Base-by-base conservation (phyloP, 2,797 vertebrate genomes). In the Channallabes apus region DNA sequence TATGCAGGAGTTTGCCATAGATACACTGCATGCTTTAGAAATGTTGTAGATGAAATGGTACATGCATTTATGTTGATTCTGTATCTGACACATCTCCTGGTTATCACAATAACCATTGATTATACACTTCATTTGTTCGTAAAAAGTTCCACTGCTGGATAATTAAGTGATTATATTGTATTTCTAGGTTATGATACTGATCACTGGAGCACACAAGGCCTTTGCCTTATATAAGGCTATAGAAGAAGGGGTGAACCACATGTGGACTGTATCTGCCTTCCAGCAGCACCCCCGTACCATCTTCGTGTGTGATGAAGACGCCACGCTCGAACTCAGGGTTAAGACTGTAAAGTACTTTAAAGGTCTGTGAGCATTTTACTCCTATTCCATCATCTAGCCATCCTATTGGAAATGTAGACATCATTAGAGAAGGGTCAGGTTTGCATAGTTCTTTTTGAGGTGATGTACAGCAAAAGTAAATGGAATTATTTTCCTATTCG, bases 241-340 rank as follows among this genome's bases (percentile, higher is more conserved):
- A 0, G 98, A 99, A 90, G 98, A 99, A 7, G 98, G 98, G 0
- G 94, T 99, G 85, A 99, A 97, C 92, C 98, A 99, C 90, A 99
- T 99, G 97, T 99, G 98, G 98, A 99, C 98, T 0, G 97, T 99
- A 32, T 99, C 98, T 1, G 98, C 98, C 1, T 99, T 99, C 93
- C 98, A 99, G 94, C 98, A 98, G 89, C 98, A 99, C 87, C 97
- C 96, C 5, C 92, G 94, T 89, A 95, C 96, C 0, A 92, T 99
- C 77, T 99, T 99, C 72, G 96, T 99, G 61, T 99, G 98, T 0
- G 98, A 99, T 0, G 97, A 99, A 90, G 98, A 99, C 0, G 97
- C 98, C 84, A 99, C 98, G 0, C 92, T 98, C 91, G 98, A 99
- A 87, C 96, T 99, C 80, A 95, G 95, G 80, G 97, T 99, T 73